Evolutionary conservation across 2,888 invertebrate genomes (phyloP).

Genomic region (Ypsolopha scabrella): DNA sequence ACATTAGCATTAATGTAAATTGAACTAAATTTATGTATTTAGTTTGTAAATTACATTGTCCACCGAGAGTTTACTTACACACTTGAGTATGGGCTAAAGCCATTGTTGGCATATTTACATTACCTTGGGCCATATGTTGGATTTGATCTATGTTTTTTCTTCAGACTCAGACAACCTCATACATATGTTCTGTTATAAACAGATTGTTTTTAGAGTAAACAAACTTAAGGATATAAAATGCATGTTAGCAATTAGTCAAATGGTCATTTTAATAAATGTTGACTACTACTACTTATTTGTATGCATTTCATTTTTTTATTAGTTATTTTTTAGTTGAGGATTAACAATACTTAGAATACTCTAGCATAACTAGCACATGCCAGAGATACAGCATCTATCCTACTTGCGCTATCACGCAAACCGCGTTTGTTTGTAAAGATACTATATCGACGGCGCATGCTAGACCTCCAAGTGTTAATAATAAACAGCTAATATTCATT

Average conservation of each 20-base stretch:
- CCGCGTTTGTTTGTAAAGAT: too few relatives aligned
- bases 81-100: neutral
- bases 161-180: constrained; percentile 21
- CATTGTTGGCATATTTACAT: constrained; percentile 1
- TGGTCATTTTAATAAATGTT: too few relatives aligned
- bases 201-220: constrained; percentile 11
- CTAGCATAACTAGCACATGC: too few relatives aligned
- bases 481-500: too few relatives aligned
- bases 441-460: too few relatives aligned
- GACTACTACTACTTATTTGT: too few relatives aligned
- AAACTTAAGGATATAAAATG: neutral
- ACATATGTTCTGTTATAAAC: constrained; percentile 36
- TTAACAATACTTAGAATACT: too few relatives aligned
- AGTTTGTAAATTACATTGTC: neutral
- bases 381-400: too few relatives aligned
- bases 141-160: constrained; percentile 31
- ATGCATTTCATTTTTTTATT: too few relatives aligned
- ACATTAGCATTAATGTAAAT: neutral
- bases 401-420: too few relatives aligned
- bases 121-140: constrained; percentile 11
- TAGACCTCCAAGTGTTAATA: too few relatives aligned
- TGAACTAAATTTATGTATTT: neutral
- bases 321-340: too few relatives aligned
- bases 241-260: neutral
- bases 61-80: neutral